Conservation (phyloP, 2,797 vertebrate genomes). For the Clamator glandarius region DNA sequence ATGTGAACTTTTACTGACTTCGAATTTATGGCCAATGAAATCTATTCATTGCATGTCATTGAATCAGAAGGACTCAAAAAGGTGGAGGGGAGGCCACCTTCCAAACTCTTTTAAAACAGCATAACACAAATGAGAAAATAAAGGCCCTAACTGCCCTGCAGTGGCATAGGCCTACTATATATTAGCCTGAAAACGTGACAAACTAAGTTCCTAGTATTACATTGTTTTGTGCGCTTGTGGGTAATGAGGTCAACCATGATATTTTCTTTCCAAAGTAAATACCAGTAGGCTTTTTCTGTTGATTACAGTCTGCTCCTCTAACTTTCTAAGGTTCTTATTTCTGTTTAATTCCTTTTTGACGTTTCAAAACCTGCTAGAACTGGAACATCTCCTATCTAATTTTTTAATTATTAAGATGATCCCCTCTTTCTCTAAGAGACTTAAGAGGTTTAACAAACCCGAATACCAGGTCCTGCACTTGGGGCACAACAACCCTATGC, state of each 20-base stretch:
- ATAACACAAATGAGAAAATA: background rate
- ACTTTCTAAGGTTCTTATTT: background rate
- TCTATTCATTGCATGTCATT: background rate
- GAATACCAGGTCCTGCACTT: too few relatives aligned
- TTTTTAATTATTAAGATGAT: background rate
- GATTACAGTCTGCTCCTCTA: background rate
- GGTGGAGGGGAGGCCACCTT: background rate
- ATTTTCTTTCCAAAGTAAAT: background rate
- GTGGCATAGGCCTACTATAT: background rate
- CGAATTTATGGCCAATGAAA: background rate
- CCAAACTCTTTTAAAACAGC: background rate
- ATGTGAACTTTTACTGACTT: background rate
- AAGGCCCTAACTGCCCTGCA: background rate
- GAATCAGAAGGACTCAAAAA: background rate
- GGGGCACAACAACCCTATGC: too few relatives aligned
- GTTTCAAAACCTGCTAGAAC: background rate
- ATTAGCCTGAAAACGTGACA: background rate
- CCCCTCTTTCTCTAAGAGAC: background rate
- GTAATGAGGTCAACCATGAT: background rate
- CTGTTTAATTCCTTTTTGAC: background rate
- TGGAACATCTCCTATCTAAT: background rate
- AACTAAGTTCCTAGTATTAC: background rate
- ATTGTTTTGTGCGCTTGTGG: background rate
- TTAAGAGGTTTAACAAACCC: too few relatives aligned
- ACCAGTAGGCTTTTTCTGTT: background rate